Conservation (phyloP, 2,888 invertebrate species). For the Caenorhabditis virilis region DNA sequence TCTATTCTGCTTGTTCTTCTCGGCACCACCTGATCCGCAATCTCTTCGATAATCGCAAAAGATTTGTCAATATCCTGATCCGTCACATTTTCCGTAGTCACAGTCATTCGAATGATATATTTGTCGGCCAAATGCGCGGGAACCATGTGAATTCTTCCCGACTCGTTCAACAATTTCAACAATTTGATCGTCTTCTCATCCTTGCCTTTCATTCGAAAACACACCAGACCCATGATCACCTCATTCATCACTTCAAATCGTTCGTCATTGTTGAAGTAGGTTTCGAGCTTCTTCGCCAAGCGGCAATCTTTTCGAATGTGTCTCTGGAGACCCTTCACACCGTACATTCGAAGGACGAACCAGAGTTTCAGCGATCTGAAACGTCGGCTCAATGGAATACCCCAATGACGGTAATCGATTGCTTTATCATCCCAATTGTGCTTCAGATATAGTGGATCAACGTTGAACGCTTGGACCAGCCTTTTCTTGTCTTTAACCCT, state of each 20-base stretch:
- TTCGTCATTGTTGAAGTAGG: not conserved
- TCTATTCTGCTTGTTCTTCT: too few relatives aligned
- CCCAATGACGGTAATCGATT: slow-evolving; percentile 54
- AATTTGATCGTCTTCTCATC: not conserved
- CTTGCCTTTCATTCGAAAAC: not conserved
- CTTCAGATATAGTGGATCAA: not conserved
- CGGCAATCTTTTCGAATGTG: slow-evolving; percentile 71
- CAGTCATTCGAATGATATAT: too few relatives aligned
- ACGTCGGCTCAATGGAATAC: slow-evolving; percentile 82
- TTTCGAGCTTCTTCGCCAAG: not conserved
- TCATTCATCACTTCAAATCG: not conserved
- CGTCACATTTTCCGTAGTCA: too few relatives aligned
- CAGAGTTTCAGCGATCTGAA: slow-evolving; percentile 94
- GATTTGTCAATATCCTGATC: too few relatives aligned
- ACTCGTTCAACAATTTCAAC: not conserved
- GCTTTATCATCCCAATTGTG: not conserved
- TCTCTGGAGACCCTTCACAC: slow-evolving; percentile 86
- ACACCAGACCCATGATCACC: not conserved
- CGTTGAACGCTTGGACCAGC: slow-evolving; percentile 67
- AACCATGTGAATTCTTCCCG: not conserved
- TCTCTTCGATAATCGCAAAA: too few relatives aligned
- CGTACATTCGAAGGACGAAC: slow-evolving; percentile 92
- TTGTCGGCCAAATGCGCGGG: too few relatives aligned
- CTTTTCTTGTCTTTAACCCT: not conserved
- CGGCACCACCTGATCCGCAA: too few relatives aligned